Conservation (phyloP, 2,797 vertebrate genomes). For the Rhinophrynus dorsalis region DNA sequence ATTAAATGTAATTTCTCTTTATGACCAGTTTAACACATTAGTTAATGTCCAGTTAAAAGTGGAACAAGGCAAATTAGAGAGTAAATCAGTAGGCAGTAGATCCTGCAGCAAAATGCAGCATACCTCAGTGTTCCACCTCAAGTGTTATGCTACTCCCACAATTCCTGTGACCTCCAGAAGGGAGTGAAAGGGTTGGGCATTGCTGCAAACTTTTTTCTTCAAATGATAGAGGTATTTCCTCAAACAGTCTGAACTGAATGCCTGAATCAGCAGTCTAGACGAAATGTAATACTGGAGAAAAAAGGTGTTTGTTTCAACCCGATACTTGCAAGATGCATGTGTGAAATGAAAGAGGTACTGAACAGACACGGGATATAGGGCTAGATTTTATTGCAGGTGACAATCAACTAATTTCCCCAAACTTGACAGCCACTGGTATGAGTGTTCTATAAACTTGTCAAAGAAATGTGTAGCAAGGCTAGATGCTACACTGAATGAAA, state of each 20-base stretch:
- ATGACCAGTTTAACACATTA: not conserved
- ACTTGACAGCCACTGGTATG: too few relatives aligned
- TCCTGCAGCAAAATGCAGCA: constrained; percentile 4
- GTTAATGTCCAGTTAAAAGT: not conserved
- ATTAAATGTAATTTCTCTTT: not conserved
- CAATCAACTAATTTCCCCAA: too few relatives aligned
- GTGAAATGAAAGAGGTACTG: too few relatives aligned
- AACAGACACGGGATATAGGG: too few relatives aligned
- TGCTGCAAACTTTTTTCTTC: not conserved
- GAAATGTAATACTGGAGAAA: not conserved
- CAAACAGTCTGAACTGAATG: not conserved
- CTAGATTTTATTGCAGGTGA: too few relatives aligned
- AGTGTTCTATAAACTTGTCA: too few relatives aligned
- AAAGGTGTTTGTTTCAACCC: too few relatives aligned
- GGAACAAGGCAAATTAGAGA: not conserved
- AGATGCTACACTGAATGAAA: too few relatives aligned
- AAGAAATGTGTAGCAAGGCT: too few relatives aligned
- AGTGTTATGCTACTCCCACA: constrained; percentile 16
- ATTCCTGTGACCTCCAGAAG: not conserved
- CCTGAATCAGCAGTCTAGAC: not conserved
- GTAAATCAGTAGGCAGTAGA: not conserved
- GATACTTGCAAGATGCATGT: too few relatives aligned
- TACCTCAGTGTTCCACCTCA: constrained; percentile 6
- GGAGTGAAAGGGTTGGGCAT: constrained; percentile 28
- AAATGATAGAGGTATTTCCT: not conserved